Evolutionary conservation across 2,888 invertebrate genomes (phyloP).

Genomic region (Drosophila lacicola): DNA sequence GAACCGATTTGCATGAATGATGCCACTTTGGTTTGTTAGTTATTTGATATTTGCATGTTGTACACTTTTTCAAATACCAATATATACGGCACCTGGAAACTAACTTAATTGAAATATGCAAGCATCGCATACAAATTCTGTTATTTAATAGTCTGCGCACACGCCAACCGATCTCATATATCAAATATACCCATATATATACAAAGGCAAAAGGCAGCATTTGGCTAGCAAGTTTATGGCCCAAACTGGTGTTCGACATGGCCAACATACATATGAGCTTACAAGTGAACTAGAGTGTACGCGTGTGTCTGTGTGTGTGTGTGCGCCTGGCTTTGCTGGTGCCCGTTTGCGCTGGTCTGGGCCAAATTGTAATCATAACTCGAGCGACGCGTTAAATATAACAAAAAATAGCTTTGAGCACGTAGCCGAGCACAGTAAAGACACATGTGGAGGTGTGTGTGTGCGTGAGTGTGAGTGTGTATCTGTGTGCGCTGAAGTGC

Average conservation of each 20-base stretch:
- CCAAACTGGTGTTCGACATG: slow-evolving; percentile 35
- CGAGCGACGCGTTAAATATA: slow-evolving; percentile 74
- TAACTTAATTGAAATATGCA: slow-evolving; percentile 18
- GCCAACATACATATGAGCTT: slow-evolving; percentile 18
- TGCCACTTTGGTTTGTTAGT: background rate
- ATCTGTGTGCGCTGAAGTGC: slow-evolving; percentile 20
- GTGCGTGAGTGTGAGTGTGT: slow-evolving; percentile 12
- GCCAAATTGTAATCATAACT: slow-evolving; percentile 76
- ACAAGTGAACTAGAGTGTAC: background rate
- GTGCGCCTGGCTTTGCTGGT: background rate
- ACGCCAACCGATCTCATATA: slow-evolving; percentile 28
- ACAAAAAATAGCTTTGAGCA: slow-evolving; percentile 77
- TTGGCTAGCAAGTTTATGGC: slow-evolving; percentile 37
- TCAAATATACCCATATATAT: slow-evolving; percentile 24
- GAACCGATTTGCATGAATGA: background rate
- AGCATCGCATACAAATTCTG: slow-evolving; percentile 23
- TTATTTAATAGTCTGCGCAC: slow-evolving; percentile 24
- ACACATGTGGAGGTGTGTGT: background rate
- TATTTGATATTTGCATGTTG: too few relatives aligned
- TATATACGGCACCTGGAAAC: too few relatives aligned
- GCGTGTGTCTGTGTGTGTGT: background rate
- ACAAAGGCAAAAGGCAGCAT: slow-evolving; percentile 11
- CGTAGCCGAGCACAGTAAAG: slow-evolving; percentile 56
- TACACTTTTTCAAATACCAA: too few relatives aligned
- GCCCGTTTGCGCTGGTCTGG: slow-evolving; percentile 15